Percentiles rank a stretch among this genome's conserved stretches.
phyloP scores from a whole-genome alignment of 2,888 invertebrate species.

The Agrochola circellaris region DNA sequence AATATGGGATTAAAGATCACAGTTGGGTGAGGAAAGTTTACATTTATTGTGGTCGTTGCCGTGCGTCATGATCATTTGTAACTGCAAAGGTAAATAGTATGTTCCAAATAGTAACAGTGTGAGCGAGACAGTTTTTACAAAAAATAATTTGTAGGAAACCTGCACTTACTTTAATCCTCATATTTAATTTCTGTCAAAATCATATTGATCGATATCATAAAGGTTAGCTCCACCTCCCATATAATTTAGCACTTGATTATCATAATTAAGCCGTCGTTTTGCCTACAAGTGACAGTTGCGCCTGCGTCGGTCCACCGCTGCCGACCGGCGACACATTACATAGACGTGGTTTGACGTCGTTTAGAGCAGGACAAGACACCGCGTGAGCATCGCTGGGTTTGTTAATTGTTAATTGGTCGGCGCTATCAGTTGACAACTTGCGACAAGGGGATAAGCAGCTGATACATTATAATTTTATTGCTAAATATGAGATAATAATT shows the following conservation, averaged over 20 bases:
- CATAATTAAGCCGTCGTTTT: conserved; percentile 13
- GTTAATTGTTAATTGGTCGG: conserved; percentile 56
- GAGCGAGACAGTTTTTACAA: not conserved
- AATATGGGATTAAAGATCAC: conserved; percentile 41
- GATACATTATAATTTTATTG: conserved; percentile 43
- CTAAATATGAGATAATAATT: conserved; percentile 22
- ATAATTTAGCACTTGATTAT: not conserved
- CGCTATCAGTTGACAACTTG: conserved; percentile 52
- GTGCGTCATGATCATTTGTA: not conserved
- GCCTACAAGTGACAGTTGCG: conserved; percentile 9
- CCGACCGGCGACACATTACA: conserved; percentile 16
- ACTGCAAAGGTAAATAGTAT: not conserved
- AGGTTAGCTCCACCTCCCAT: not conserved
- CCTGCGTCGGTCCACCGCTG: not conserved
- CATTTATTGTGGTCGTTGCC: too few relatives aligned
- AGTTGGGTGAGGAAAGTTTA: not conserved
- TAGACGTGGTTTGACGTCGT: conserved; percentile 27
- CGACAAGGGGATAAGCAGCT: conserved; percentile 35
- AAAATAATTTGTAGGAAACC: too few relatives aligned
- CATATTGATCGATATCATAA: not conserved
- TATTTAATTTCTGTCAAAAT: not conserved
- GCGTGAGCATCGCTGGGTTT: conserved; percentile 18
- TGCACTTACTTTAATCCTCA: not conserved
- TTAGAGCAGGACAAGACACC: conserved; percentile 16
- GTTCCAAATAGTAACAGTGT: not conserved